Base-by-base conservation (phyloP, 2,797 vertebrate species). In the Calcarius lapponicus region DNA sequence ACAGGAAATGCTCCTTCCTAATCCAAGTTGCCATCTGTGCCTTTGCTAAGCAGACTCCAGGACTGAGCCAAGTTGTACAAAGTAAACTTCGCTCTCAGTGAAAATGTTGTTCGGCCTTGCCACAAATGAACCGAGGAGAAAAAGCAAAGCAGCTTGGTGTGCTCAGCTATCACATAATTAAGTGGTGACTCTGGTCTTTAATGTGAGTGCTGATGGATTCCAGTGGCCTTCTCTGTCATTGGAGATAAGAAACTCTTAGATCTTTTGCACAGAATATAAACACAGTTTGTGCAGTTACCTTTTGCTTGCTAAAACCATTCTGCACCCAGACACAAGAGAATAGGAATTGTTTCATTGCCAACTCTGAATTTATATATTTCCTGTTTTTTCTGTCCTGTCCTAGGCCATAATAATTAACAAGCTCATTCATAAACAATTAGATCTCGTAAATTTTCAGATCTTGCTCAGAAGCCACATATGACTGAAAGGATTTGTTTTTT, bases 1-100 rank as follows among this genome's bases (percentile, higher is more conserved):
- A 95, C 85, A 94, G 95, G 91, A 96, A 94, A 88, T 86, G 51
- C 65, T 93, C 53, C 71, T 89, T 89, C 65, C 42, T 92, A 85
- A 87, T 92, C 84, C 79, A 31, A 26, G 42, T 21, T 83, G 74
- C 72, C 65, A n/a, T 93, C 79, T 91, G 61, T 92, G 92, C 50
- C 54, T 92, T 75, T 90, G 42, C 57, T 74, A 40, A 89, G 60
- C 14, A 74, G 43, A 38, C 16, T 17, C 60, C 22, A 58, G 13
- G n/a, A 13, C 57, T 61, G 53, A 73, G 71, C 65, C 48, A 69
- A 69, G 47, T 16, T 65, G 40, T 57, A 51, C 38, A 58, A 81
- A 83, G 31, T 86, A 62, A 91, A 90, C 75, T 95, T 84, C 51
- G n/a, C 58, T 88, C 74, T 83, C 54, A 15, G 26, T 64, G 29